phyloP scores from a whole-genome alignment of 2,888 invertebrate genomes.

The Ormyrus nitidulus region DNA sequence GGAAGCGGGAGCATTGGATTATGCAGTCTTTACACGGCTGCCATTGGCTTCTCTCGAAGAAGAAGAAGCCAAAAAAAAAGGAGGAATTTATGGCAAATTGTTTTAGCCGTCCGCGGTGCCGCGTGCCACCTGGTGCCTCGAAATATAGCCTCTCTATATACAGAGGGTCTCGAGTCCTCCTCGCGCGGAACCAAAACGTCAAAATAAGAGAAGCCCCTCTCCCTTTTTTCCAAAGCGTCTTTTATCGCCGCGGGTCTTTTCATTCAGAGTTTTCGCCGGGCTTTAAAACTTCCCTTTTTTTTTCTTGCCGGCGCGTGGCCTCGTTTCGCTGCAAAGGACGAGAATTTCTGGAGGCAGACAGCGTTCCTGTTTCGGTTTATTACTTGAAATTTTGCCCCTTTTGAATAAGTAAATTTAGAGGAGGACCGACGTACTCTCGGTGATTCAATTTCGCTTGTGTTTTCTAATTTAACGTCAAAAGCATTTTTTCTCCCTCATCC shows the following conservation, averaged over 20 bases:
- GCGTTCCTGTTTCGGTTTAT: too few relatives aligned
- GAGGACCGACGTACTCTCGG: too few relatives aligned
- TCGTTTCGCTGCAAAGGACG: too few relatives aligned
- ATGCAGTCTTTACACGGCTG: slow-evolving; percentile 29
- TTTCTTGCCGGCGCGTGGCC: too few relatives aligned
- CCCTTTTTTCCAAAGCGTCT: not conserved
- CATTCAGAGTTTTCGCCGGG: not conserved
- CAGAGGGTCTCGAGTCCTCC: not conserved
- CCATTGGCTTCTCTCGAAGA: slow-evolving; percentile 15
- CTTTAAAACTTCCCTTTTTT: not conserved
- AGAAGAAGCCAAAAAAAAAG: not conserved
- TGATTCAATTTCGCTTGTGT: too few relatives aligned
- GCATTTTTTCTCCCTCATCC: too few relatives aligned
- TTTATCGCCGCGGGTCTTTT: slow-evolving; percentile 4
- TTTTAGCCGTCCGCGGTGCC: slow-evolving; percentile 67
- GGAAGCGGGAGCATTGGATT: slow-evolving; percentile 23
- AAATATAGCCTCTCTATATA: slow-evolving; percentile 60
- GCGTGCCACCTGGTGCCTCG: slow-evolving; percentile 68
- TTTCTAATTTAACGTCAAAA: too few relatives aligned
- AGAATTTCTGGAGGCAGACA: too few relatives aligned
- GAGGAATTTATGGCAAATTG: slow-evolving; percentile 72
- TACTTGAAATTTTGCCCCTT: too few relatives aligned
- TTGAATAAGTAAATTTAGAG: too few relatives aligned
- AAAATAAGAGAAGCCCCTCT: slow-evolving; percentile 28
- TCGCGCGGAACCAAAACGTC: not conserved